Evolutionary conservation across 2,113 vertebrate species (phyloP).

Genomic region (Takifugu bimaculatus): DNA sequence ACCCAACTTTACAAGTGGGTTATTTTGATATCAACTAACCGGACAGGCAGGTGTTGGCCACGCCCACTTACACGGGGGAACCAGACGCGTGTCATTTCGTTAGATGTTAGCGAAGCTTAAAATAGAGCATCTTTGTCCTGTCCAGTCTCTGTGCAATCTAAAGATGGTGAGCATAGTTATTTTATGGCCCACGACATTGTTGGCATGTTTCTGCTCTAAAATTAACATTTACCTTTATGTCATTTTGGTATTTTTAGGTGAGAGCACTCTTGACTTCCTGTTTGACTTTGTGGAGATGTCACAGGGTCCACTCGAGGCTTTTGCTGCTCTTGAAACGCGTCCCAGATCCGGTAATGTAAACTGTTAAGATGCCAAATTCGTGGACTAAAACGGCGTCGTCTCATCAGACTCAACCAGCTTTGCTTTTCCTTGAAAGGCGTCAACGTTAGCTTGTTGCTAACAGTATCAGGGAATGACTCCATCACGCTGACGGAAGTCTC

Average conservation of each 20-base stretch:
- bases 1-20: no score
- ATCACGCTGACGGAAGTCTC: conserved; percentile 42
- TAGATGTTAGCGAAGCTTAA: no score
- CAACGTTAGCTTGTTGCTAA: conserved; percentile 49
- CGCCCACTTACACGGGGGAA: no score
- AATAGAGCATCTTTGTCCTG: no score
- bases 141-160: no score
- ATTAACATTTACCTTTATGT: no score
- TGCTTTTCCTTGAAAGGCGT: conserved; percentile 31
- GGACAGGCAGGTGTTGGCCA: no score
- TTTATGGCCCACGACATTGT: no score
- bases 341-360: conserved; percentile 45
- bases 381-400: not conserved
- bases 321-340: conserved; percentile 41
- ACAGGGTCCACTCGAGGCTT: conserved; percentile 28
- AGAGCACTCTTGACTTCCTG: conserved; percentile 58
- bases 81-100: no score
- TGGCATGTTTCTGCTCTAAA: no score
- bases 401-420: not conserved
- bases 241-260: conserved; percentile 32
- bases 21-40: no score
- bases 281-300: conserved; percentile 55
- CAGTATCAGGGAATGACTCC: conserved; percentile 42
- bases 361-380: not conserved
- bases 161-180: no score